These are phyloP conservation scores for Mnemiopsis leidyi DNA, from an alignment of 37 sponge, comb jelly and placozoan species.

Conservation along the genomic window DNA sequence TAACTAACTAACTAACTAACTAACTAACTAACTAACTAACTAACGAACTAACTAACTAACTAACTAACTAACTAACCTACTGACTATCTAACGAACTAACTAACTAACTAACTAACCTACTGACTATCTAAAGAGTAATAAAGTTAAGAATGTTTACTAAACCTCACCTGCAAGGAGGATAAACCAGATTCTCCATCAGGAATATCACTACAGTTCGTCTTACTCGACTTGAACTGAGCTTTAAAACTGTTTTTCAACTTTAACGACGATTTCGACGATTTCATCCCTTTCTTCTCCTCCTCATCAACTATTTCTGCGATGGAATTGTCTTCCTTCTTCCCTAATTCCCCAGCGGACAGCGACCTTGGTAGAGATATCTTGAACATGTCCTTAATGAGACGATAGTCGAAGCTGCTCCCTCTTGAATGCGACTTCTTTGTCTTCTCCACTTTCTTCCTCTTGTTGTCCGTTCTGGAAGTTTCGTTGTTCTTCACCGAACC, in stretches of 20 bases:
- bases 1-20: too few species aligned
- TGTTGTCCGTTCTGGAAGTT: neutral
- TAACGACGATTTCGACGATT: neutral
- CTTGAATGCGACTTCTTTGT: conserved; percentile 2
- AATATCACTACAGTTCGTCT: neutral
- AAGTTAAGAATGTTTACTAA: neutral
- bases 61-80: too few species aligned
- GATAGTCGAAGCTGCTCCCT: conserved; percentile 42
- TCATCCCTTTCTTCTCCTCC: neutral
- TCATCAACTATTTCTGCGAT: neutral
- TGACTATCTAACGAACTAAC: too few species aligned
- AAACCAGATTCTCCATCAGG: neutral
- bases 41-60: too few species aligned
- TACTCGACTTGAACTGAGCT: neutral
- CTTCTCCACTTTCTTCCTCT: neutral
- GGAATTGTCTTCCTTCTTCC: conserved; percentile 7
- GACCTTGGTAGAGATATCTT: conserved; percentile 22
- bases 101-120: too few species aligned
- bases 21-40: too few species aligned
- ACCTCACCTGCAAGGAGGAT: neutral
- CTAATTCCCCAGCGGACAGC: conserved; percentile 13
- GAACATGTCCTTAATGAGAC: conserved; percentile 19
- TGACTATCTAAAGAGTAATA: too few species aligned
- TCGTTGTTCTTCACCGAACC: neutral
- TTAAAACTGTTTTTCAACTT: neutral